Percentiles rank a stretch among this genome's conserved stretches.
Evolutionary conservation across 2,888 invertebrate species (phyloP).

Genomic region (Hymenopus coronatus): DNA sequence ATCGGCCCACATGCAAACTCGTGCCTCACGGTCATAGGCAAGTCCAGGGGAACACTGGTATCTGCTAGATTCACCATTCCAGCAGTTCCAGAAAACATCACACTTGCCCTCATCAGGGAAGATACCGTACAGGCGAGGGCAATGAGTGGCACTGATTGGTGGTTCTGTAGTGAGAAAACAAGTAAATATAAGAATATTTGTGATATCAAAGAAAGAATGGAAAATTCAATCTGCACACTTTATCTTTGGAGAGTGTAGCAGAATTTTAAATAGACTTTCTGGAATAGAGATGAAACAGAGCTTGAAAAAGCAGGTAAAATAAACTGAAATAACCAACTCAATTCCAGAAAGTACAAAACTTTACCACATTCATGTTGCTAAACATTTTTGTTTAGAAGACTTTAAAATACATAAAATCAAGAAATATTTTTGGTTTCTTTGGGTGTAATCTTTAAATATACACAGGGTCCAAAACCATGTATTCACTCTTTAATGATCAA

Average conservation of each 20-base stretch:
- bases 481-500: too few species aligned
- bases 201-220: background rate
- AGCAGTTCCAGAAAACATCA: constrained; percentile 95
- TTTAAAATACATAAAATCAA: too few species aligned
- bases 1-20: constrained; percentile 96
- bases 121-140: constrained; percentile 85
- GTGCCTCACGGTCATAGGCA: constrained; percentile 88
- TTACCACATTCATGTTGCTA: too few species aligned
- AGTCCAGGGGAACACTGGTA: constrained; percentile 94
- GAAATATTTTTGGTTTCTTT: too few species aligned
- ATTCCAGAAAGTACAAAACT: too few species aligned
- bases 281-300: too few species aligned
- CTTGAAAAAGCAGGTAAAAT: background rate
- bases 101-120: constrained; percentile 86
- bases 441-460: too few species aligned
- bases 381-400: too few species aligned
- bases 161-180: constrained; percentile 61
- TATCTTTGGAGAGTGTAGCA: too few species aligned
- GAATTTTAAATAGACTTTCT: too few species aligned
- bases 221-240: background rate
- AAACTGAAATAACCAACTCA: too few species aligned
- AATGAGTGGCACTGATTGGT: constrained; percentile 79
- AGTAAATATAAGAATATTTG: background rate
- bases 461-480: too few species aligned
- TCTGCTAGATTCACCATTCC: constrained; percentile 91